A percentile compares a stretch with the other conserved stretches of the same genome.
Conservation (phyloP, 2,888 invertebrate genomes). For the Melieria crassipennis region DNA sequence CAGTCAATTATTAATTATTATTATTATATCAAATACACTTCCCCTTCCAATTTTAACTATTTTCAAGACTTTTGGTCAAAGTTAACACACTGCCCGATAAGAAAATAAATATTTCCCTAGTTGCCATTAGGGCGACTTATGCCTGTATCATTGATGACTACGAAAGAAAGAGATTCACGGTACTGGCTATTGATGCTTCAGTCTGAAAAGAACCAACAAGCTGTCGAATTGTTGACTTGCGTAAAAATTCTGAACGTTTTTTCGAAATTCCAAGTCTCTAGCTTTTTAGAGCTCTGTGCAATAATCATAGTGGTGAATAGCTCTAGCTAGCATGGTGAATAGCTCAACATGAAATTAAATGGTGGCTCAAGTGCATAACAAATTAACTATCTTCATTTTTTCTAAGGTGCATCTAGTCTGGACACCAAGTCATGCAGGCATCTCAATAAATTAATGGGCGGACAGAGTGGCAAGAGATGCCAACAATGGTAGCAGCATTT, state of each 20-base stretch:
- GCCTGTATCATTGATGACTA: too few relatives aligned
- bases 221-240: neutral
- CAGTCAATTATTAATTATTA: too few relatives aligned
- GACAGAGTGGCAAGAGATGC: conserved; percentile 5
- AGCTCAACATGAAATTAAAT: neutral
- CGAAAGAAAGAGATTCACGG: neutral
- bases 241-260: neutral
- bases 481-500: neutral
- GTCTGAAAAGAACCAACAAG: neutral
- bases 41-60: too few relatives aligned
- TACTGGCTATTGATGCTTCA: conserved; percentile 8
- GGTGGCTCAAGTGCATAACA: too few relatives aligned
- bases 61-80: too few relatives aligned
- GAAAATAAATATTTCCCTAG: too few relatives aligned
- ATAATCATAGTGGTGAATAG: neutral
- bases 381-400: neutral
- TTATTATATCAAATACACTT: too few relatives aligned
- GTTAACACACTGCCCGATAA: too few relatives aligned
- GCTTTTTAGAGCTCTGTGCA: conserved; percentile 4
- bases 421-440: conserved; percentile 7
- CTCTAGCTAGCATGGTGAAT: neutral
- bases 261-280: neutral
- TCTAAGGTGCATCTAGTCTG: neutral
- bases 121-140: too few relatives aligned
- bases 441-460: neutral